Percentiles rank a stretch among this genome's conserved stretches.
These are phyloP conservation scores for Pterocles gutturalis DNA, from an alignment of 2,113 vertebrate species.

Conservation along the genomic window DNA sequence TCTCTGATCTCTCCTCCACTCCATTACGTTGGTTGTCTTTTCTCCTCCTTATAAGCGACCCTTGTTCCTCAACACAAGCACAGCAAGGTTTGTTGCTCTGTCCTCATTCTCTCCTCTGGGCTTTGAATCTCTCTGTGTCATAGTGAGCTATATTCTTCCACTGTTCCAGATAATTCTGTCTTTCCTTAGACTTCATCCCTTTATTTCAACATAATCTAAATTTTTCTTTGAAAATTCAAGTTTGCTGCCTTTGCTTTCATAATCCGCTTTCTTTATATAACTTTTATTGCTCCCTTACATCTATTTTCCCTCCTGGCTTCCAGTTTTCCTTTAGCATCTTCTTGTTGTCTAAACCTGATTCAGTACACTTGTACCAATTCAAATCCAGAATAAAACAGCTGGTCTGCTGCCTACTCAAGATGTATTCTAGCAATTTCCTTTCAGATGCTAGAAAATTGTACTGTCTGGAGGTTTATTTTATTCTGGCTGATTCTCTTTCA, in stretches of 20 bases:
- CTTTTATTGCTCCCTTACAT: not conserved
- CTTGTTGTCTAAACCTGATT: not conserved
- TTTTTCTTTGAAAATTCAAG: not conserved
- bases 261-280: not conserved
- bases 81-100: not conserved
- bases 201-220: not conserved
- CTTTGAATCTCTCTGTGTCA: not conserved
- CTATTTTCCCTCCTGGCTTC: not conserved
- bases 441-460: not conserved
- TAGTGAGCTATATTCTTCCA: not conserved
- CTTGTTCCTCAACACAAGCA: not conserved
- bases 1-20: not conserved
- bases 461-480: not conserved
- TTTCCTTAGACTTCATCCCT: not conserved
- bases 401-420: not conserved
- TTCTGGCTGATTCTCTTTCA: not conserved
- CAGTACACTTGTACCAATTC: not conserved
- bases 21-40: not conserved
- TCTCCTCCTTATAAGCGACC: not conserved
- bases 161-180: not conserved
- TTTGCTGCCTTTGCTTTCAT: not conserved
- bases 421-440: constrained; percentile 1
- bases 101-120: not conserved
- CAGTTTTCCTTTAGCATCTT: not conserved
- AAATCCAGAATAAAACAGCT: not conserved